Conservation (phyloP, 2,888 invertebrate species). For the Crepidodera aurea region DNA sequence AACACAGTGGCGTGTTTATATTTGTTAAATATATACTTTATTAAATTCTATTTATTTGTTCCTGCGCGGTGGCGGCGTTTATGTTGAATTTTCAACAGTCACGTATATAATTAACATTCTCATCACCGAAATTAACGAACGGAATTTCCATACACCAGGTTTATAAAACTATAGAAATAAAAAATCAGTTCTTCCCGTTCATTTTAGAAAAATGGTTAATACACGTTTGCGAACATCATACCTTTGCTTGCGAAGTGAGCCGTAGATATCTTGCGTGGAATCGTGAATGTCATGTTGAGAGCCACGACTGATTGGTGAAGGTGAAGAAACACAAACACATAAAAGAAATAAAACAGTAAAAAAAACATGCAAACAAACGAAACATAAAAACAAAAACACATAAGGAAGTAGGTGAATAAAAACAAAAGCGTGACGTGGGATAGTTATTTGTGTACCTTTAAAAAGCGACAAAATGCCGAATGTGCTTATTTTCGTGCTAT, state of each 20-base stretch:
- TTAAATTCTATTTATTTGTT: too few relatives aligned
- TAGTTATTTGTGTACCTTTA: background rate
- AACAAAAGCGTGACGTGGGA: background rate
- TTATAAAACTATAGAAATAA: too few relatives aligned
- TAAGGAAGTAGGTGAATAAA: background rate
- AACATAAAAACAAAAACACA: conserved; percentile 6
- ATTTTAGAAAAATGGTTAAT: background rate
- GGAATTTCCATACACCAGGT: too few relatives aligned
- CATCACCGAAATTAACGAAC: too few relatives aligned
- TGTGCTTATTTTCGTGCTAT: background rate
- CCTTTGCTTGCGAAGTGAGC: conserved; percentile 78
- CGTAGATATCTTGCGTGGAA: conserved; percentile 76
- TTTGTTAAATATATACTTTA: too few relatives aligned
- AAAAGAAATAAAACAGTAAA: conserved; percentile 38
- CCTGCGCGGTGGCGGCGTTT: too few relatives aligned
- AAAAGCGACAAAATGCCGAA: background rate
- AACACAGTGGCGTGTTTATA: too few relatives aligned
- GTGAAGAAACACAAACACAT: conserved; percentile 53
- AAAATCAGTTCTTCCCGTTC: background rate
- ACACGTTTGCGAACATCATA: conserved; percentile 64
- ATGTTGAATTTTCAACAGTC: too few relatives aligned
- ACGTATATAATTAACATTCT: too few relatives aligned
- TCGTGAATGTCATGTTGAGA: conserved; percentile 80
- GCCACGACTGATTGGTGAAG: conserved; percentile 68
- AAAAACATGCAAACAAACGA: conserved; percentile 19